Evolutionary conservation across 2,888 invertebrate species (phyloP).

Genomic region (Nephrotoma appendiculata): DNA sequence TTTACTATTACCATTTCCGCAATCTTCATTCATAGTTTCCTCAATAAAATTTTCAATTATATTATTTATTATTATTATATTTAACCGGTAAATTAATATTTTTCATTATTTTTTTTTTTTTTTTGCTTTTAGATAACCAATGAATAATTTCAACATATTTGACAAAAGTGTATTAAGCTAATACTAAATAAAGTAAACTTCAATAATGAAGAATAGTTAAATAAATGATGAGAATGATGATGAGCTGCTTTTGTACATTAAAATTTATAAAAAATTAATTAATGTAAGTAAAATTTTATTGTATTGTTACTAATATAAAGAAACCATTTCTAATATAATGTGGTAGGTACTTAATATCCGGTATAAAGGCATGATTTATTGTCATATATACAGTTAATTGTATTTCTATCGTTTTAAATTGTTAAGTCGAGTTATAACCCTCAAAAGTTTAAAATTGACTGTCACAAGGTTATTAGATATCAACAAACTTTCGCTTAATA

Average conservation of each 20-base stretch:
- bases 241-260: not conserved
- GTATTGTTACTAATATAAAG: not conserved
- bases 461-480: not conserved
- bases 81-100: not conserved
- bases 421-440: not conserved
- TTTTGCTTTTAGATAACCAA: not conserved
- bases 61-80: not conserved
- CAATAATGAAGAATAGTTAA: not conserved
- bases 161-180: not conserved
- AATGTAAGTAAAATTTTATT: not conserved
- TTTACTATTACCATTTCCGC: not conserved
- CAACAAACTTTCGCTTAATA: not conserved
- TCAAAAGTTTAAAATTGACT: not conserved
- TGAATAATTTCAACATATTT: not conserved
- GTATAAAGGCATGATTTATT: not conserved
- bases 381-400: not conserved
- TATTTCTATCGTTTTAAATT: not conserved
- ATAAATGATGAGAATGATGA: not conserved
- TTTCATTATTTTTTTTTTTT: not conserved
- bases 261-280: not conserved
- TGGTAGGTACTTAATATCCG: not conserved
- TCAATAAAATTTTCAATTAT: too few relatives aligned
- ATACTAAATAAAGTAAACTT: not conserved
- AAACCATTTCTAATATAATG: not conserved
- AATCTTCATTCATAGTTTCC: not conserved